Evolutionary conservation across 2,888 invertebrate species (phyloP).

Genomic region (Hedya salicella): DNA sequence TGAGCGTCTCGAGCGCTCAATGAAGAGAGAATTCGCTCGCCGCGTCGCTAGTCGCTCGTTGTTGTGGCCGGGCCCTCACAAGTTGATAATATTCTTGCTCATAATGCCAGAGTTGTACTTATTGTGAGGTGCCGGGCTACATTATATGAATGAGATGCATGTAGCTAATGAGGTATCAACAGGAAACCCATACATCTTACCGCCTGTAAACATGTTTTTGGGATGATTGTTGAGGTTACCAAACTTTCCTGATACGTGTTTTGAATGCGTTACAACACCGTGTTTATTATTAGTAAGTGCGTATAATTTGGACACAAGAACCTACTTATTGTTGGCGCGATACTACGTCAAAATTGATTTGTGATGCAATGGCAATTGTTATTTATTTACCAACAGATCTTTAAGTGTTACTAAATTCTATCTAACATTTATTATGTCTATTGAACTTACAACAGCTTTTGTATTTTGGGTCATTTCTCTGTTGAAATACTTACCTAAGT

Average conservation of each 20-base stretch:
- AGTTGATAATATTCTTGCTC: too few relatives aligned
- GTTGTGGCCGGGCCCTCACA: too few relatives aligned
- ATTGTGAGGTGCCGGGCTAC: too few relatives aligned
- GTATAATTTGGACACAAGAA: neutral
- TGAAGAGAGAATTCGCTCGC: too few relatives aligned
- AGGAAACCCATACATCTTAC: too few relatives aligned
- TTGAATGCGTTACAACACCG: neutral
- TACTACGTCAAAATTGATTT: constrained; percentile 17
- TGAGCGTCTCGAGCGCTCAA: too few relatives aligned
- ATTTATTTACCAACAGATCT: constrained; percentile 15
- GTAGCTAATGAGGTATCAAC: too few relatives aligned
- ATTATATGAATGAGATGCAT: too few relatives aligned
- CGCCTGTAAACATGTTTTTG: neutral
- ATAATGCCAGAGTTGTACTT: too few relatives aligned
- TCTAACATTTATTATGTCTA: constrained; percentile 7
- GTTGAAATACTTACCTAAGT: constrained; percentile 4
- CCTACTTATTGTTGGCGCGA: constrained; percentile 1
- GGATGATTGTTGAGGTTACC: too few relatives aligned
- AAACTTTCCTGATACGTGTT: neutral
- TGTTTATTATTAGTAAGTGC: neutral
- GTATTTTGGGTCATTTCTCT: constrained; percentile 16
- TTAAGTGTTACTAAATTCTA: constrained; percentile 14
- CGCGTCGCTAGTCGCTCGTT: too few relatives aligned
- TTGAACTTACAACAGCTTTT: constrained; percentile 10
- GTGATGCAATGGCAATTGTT: constrained; percentile 16